Percentiles rank a stretch among this genome's conserved stretches.
Evolutionary conservation across 23 tunicate genomes (phyloP).

Genomic region (Aplidium turbinatum): DNA sequence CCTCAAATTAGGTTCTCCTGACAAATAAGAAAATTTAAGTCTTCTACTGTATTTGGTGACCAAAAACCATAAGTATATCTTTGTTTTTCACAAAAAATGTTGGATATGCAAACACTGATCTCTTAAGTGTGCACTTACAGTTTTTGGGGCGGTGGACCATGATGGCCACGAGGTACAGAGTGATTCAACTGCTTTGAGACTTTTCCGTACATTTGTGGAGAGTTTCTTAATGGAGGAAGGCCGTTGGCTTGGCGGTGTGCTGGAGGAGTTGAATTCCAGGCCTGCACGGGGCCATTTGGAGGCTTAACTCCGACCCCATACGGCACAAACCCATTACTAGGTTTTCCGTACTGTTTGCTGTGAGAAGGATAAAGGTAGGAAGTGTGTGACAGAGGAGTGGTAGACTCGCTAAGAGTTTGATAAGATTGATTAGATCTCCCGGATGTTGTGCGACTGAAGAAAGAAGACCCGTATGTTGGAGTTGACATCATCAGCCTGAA

Average conservation of each 20-base stretch:
- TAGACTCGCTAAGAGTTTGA: constrained; percentile 54
- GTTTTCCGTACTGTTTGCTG: background rate
- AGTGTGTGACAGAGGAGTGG: constrained; percentile 64
- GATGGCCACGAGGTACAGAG: no score
- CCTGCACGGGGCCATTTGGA: constrained; percentile 37
- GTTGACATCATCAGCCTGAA: constrained; percentile 78
- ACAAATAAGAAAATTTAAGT: no score
- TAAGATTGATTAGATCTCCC: constrained; percentile 67
- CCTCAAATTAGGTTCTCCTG: no score
- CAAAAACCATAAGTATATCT: no score
- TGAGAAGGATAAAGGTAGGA: constrained; percentile 11
- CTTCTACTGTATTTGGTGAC: no score
- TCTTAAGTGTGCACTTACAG: background rate
- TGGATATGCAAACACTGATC: background rate
- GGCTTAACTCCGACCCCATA: constrained; percentile 27
- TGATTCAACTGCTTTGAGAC: no score
- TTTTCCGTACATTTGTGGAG: constrained; percentile 35
- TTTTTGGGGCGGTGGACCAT: no score
- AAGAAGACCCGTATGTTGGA: constrained; percentile 52
- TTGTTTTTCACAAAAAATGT: no score
- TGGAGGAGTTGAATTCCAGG: constrained; percentile 63
- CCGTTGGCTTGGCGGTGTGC: constrained; percentile 20
- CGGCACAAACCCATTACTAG: background rate
- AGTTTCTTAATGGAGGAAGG: constrained; percentile 62
- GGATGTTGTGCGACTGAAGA: constrained; percentile 76